Conservation (phyloP, 1,140 invertebrate genomes). For the Drosophila ercepeae region DNA sequence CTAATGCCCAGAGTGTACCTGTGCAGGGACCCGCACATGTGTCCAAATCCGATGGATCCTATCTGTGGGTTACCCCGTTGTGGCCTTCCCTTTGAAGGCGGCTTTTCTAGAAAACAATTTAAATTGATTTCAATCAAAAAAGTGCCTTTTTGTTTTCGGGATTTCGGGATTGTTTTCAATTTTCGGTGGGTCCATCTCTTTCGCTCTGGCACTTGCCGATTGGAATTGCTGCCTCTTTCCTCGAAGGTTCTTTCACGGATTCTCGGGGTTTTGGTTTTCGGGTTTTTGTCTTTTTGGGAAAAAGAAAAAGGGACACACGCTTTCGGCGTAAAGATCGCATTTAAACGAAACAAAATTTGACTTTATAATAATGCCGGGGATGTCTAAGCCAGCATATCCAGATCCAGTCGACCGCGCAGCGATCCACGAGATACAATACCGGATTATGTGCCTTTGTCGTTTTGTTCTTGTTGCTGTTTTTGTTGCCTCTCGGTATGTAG, state of each 20-base stretch:
- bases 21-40: slow-evolving; percentile 46
- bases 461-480: slow-evolving; percentile 12
- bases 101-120: slow-evolving; percentile 81
- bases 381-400: slow-evolving; percentile 71
- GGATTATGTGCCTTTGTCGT: slow-evolving; percentile 68
- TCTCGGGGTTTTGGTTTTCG: slow-evolving; percentile 13
- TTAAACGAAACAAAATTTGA: slow-evolving; percentile 83
- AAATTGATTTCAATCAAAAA: slow-evolving; percentile 82
- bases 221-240: slow-evolving; percentile 48
- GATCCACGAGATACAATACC: slow-evolving; percentile 80
- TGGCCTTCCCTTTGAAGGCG: slow-evolving; percentile 51
- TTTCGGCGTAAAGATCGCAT: slow-evolving; percentile 81
- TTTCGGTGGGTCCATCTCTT: slow-evolving; percentile 32
- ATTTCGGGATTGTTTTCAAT: slow-evolving; percentile 56
- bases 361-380: slow-evolving; percentile 80
- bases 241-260: slow-evolving; percentile 35
- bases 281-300: slow-evolving; percentile 45
- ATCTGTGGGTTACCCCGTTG: slow-evolving; percentile 35
- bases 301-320: slow-evolving; percentile 81
- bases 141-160: slow-evolving; percentile 76
- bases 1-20: slow-evolving; percentile 17
- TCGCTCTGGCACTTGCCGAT: slow-evolving; percentile 59
- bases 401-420: slow-evolving; percentile 37
- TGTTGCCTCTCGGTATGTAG: slow-evolving; percentile 70
- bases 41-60: slow-evolving; percentile 65